Percentiles rank a stretch among this genome's conserved stretches.
Evolutionary conservation across 2,113 vertebrate genomes (phyloP).

Genomic region (Neolamprologus tretocephalus): DNA sequence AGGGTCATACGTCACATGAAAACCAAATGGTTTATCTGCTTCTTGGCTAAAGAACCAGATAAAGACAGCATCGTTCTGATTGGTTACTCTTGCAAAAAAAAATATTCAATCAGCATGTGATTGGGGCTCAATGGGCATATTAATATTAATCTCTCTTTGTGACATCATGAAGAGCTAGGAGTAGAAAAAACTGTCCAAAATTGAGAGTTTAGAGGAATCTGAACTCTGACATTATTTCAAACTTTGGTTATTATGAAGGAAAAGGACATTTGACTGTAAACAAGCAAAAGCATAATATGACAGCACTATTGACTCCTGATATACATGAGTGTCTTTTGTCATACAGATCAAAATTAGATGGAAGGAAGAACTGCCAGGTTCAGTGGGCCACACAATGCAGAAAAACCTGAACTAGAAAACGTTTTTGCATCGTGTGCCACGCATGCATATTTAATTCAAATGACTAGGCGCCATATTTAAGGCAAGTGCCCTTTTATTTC

Average conservation of each 20-base stretch:
- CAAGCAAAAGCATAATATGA: background rate
- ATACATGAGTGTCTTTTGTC: background rate
- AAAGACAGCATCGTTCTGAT: background rate
- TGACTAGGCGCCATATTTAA: background rate
- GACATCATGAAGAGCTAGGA: background rate
- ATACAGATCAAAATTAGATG: background rate
- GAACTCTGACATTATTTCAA: background rate
- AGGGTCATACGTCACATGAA: accelerated
- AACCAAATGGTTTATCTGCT: background rate
- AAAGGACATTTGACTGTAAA: background rate
- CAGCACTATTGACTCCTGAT: background rate
- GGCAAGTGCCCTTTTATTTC: background rate
- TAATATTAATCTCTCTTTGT: background rate
- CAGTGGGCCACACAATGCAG: background rate
- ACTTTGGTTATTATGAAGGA: background rate
- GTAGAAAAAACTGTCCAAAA: background rate
- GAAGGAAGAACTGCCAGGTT: background rate
- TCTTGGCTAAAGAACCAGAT: background rate
- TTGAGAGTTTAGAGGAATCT: background rate
- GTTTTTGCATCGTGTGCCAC: accelerated
- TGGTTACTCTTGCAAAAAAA: background rate
- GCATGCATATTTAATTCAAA: background rate
- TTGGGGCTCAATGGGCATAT: background rate
- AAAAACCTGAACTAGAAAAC: accelerated
- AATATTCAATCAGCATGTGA: background rate